These are phyloP conservation scores for Hylomyscus alleni DNA, from an alignment of 2,797 vertebrate species.

Conservation along the genomic window DNA sequence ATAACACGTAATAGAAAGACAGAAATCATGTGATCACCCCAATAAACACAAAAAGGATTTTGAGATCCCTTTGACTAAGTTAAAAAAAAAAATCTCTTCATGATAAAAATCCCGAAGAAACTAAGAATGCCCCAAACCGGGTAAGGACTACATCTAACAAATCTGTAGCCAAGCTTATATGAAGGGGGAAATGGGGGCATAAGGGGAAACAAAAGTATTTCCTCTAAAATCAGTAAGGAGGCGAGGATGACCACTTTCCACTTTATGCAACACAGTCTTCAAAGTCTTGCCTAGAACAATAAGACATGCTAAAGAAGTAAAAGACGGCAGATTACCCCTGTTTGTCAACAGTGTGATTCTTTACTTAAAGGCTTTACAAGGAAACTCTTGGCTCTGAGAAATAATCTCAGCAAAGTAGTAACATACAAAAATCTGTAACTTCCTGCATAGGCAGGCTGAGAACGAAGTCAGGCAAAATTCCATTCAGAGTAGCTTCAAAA, in stretches of 20 bases:
- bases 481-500: neutral
- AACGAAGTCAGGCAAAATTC: neutral
- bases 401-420: neutral
- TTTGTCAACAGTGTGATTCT: neutral
- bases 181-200: too few relatives aligned
- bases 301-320: neutral
- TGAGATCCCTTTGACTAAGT: too few relatives aligned
- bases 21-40: neutral
- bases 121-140: too few relatives aligned
- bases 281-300: neutral
- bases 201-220: neutral
- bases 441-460: neutral
- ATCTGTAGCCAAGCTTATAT: neutral
- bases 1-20: neutral
- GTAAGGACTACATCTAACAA: neutral
- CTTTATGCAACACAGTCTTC: neutral
- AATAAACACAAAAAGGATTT: too few relatives aligned
- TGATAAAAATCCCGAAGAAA: too few relatives aligned
- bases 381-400: neutral
- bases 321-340: neutral
- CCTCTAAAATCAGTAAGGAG: neutral
- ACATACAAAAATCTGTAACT: neutral
- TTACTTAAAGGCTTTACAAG: neutral
- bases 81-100: too few relatives aligned
- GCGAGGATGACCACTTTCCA: neutral